phyloP scores from a whole-genome alignment of 2,797 vertebrate species.

The Peromyscus aztecus region DNA sequence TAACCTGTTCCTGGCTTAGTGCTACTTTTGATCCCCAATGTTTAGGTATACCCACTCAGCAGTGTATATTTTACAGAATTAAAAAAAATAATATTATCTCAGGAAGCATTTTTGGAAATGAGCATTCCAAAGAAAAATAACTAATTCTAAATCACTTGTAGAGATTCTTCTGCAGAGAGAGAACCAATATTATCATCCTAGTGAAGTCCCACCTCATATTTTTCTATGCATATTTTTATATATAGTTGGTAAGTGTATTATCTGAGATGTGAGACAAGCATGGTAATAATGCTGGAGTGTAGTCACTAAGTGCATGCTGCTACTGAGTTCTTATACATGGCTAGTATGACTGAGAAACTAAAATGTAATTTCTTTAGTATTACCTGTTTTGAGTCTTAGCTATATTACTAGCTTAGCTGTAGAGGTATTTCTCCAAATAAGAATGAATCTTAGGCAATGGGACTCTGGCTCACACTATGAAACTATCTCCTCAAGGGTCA shows the following conservation, averaged over 20 bases:
- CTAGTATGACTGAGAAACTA: not conserved
- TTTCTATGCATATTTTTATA: not conserved
- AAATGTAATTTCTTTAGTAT: not conserved
- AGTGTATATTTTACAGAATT: constrained; percentile 35
- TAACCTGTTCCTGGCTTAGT: not conserved
- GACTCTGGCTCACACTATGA: not conserved
- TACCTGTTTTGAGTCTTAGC: not conserved
- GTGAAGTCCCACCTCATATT: constrained; percentile 21
- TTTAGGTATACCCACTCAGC: not conserved
- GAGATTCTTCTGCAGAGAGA: not conserved
- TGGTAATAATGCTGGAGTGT: not conserved
- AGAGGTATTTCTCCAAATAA: not conserved
- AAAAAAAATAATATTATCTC: constrained; percentile 19
- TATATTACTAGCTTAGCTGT: not conserved
- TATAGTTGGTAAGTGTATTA: not conserved
- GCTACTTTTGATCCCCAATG: constrained; percentile 34
- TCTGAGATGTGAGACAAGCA: constrained; percentile 1
- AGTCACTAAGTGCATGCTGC: not conserved
- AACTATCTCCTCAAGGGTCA: constrained; percentile 5
- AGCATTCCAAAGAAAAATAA: constrained; percentile 3
- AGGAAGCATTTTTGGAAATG: not conserved
- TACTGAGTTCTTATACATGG: not conserved
- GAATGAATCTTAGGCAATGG: not conserved
- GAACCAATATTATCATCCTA: constrained; percentile 6
- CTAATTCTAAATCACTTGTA: not conserved